Conservation (phyloP, 2,888 invertebrate species). For the Octonoba sinensis region DNA sequence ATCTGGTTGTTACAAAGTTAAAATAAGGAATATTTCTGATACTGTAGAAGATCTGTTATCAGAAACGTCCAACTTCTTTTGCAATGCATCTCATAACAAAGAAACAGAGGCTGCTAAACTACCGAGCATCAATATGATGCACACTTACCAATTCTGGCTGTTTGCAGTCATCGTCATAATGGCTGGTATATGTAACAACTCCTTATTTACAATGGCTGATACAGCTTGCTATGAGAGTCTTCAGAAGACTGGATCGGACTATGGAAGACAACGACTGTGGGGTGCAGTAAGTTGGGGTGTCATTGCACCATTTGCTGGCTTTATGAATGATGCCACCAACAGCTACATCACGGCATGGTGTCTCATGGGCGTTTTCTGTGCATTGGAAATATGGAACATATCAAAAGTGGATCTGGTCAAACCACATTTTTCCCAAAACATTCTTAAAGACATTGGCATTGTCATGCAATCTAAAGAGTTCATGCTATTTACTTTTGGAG, state of each 20-base stretch:
- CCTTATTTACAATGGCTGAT: constrained; percentile 63
- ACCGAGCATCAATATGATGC: neutral
- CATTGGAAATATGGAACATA: constrained; percentile 18
- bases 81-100: too few species aligned
- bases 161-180: constrained; percentile 40
- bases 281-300: constrained; percentile 64
- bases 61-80: too few species aligned
- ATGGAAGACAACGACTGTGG: constrained; percentile 62
- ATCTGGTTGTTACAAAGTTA: too few species aligned
- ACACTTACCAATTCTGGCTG: constrained; percentile 51
- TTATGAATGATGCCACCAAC: constrained; percentile 22
- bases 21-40: too few species aligned
- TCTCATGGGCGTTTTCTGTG: constrained; percentile 6
- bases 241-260: constrained; percentile 29
- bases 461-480: constrained; percentile 32
- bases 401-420: constrained; percentile 25
- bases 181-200: constrained; percentile 30
- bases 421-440: constrained; percentile 20
- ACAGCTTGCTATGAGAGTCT: constrained; percentile 62
- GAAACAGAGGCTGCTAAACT: neutral
- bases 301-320: constrained; percentile 28
- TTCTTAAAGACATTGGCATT: constrained; percentile 23
- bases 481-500: constrained; percentile 6
- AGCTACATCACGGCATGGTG: constrained; percentile 11
- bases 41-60: too few species aligned